These are phyloP conservation scores for Gnathonemus echidnorhynchus DNA, from an alignment of 2,113 vertebrate genomes.

Conservation along the genomic window DNA sequence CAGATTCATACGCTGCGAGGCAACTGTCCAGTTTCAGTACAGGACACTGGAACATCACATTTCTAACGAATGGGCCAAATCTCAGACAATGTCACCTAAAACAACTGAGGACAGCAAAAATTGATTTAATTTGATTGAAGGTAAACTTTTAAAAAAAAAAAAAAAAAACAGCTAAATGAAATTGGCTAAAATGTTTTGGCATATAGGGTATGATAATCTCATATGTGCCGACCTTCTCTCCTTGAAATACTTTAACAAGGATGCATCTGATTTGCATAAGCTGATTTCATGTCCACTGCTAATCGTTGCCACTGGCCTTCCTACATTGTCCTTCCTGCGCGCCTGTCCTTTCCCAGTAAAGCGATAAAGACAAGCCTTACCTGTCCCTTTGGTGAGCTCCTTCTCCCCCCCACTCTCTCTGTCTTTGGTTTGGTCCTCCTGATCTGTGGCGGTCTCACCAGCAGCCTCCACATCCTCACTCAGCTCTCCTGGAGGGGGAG, in stretches of 20 bases:
- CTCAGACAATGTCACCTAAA: neutral
- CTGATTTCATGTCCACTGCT: neutral
- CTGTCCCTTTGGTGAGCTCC: conserved; percentile 90
- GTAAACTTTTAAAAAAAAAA: neutral
- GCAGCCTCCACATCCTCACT: conserved; percentile 90
- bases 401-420: conserved; percentile 84
- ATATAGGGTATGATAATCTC: neutral
- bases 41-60: neutral
- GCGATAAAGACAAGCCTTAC: conserved; percentile 62
- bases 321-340: neutral
- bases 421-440: conserved; percentile 91
- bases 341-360: conserved; percentile 34
- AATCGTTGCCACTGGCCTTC: neutral
- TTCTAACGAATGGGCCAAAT: neutral
- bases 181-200: neutral
- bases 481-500: conserved; percentile 84
- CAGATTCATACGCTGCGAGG: neutral
- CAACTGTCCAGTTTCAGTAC: neutral
- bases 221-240: neutral
- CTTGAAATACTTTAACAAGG: neutral
- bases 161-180: neutral
- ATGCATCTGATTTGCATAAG: neutral
- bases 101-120: neutral
- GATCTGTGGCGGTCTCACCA: conserved; percentile 76
- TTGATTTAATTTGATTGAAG: neutral